Conservation (phyloP, 92 coral and sea anemone species). For the Chrysogorgia sp. region DNA sequence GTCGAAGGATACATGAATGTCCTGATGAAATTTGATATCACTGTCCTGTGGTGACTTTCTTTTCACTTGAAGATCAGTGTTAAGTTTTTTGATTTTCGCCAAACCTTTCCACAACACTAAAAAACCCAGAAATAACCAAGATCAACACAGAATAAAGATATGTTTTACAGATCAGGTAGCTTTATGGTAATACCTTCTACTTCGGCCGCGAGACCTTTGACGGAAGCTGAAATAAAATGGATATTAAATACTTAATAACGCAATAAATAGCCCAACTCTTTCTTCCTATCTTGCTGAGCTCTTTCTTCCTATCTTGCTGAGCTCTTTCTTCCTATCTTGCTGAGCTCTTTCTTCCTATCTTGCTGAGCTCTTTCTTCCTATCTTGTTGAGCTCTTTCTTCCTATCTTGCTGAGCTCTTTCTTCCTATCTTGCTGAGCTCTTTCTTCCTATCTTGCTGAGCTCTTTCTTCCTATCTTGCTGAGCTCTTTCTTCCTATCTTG, state of each 20-base stretch:
- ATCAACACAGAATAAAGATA: background rate
- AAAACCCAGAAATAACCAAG: background rate
- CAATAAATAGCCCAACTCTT: background rate
- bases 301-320: too few species aligned
- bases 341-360: too few species aligned
- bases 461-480: too few species aligned
- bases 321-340: too few species aligned
- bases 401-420: too few species aligned
- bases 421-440: too few species aligned
- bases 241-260: background rate
- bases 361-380: too few species aligned
- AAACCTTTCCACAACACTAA: constrained; percentile 93
- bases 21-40: constrained; percentile 81
- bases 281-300: too few species aligned
- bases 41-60: constrained; percentile 66
- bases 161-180: background rate
- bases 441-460: too few species aligned
- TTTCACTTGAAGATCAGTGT: constrained; percentile 75
- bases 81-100: constrained; percentile 84
- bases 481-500: too few species aligned
- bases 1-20: constrained; percentile 86
- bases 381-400: too few species aligned
- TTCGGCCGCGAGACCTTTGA: constrained; percentile 93
- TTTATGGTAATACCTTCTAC: constrained; percentile 75
- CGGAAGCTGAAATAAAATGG: constrained; percentile 68